Evolutionary conservation across 2,797 vertebrate genomes (phyloP), one percentile per base, ranked within the genome.

Genomic region (Gymnoscopelus braueri): DNA sequence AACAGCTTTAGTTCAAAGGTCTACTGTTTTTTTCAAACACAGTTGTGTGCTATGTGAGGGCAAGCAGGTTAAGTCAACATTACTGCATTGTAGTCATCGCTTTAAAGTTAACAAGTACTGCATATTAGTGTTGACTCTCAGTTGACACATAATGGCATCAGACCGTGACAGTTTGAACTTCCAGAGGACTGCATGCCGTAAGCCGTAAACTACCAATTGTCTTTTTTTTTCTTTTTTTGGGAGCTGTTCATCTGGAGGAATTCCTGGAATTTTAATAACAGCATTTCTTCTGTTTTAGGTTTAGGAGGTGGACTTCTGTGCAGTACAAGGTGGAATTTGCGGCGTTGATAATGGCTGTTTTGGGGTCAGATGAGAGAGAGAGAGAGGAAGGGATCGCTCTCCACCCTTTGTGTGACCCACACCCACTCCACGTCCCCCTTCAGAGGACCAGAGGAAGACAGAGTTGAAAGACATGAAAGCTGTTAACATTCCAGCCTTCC

Each of bases 401-500:
- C 78, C 70, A 63, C 65, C 54, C 54, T 49, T 12, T 24, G 15
- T 23, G 15, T 23, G 9, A 44, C 71, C 66, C 53, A 61, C 60
- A n/a, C 56, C 24, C 26, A 58, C 61, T 62, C 54, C 60, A 58
- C 72, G 63, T 72, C 77, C 72, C 9, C 49, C 51, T 69, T 72
- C 72, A 64, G 65, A 77, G 63, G 74, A 61, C 47, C 69, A 79
- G 63, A 76, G 74, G 71, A 84, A 80, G 61, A 77, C 68, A 39
- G 19, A 76, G 72, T 63, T 59, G 50, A 87, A 73, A 61, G 67
- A 85, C 77, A 77, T 80, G 32, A 83, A 83, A 85, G 56, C 75
- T 78, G 75, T 80, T 75, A 65, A 75, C 81, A 85, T 87, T 84
- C 80, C 75, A 70, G 65, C 67, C 61, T 79, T 87, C 87, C 62